Evolutionary conservation across 2,113 vertebrate genomes (phyloP), one percentile per base, ranked within the genome.

Genomic region (Heterochromis multidens): DNA sequence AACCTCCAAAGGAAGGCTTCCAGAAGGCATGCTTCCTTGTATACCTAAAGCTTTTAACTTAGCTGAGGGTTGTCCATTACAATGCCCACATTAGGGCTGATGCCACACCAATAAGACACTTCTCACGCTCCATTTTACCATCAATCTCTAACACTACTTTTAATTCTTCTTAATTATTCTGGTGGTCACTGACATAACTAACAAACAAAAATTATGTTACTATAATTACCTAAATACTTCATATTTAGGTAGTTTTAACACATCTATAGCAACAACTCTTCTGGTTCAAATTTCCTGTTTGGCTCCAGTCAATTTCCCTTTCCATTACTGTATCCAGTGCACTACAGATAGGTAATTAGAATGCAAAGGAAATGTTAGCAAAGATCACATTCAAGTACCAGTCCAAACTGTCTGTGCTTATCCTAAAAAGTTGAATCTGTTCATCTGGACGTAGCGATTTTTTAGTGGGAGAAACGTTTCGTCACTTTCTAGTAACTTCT

Each of bases 251-350:
- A 19, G 14, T 31, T 13, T 31, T 16, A 31, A 31, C 0, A 4
- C 27, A 19, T 60, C 59, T 31, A 60, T 25, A 29, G 29, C 58
- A 4, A 16, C 59, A 17, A 29, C 17, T 17, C 16, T 4, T 60
- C 29, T 17, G 58, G 56, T 23, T 58, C 0, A 0, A 14, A 27
- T 27, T 58, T 7, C 14, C 57, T 58, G 23, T 5, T 58, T 27
- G 57, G 57, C 6, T 29, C 27, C 58, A 9, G 7, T 60, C 1
- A 4, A 17, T 59, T 16, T 27, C 57, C 23, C 13, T 58, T 58
- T 27, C 57, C 6, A 1, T 59, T 59, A 27, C 57, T 37, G 35
- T 40, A 35, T 7, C 6, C 33, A 58, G 1, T 2, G 1, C 14
- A 16, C 23, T 27, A 59, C 13, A 59, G 57, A 27, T 7, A 25